Percentiles rank a stretch among this genome's conserved stretches.
These are phyloP conservation scores for Megaceryle maxima DNA, from an alignment of 2,113 vertebrate species.

Conservation along the genomic window DNA sequence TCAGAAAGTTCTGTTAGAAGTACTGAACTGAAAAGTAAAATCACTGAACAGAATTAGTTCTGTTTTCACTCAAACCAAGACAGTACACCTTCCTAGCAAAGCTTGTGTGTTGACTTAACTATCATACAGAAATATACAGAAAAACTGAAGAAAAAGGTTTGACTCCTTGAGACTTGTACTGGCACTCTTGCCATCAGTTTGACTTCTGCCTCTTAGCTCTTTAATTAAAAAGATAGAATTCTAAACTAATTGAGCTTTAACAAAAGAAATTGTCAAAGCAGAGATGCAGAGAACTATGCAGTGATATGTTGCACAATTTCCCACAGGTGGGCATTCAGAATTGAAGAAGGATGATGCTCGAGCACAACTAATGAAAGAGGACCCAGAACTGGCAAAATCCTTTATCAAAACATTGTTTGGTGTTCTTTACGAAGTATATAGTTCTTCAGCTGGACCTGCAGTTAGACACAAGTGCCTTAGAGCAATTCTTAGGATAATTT, in stretches of 20 bases:
- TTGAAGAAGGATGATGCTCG: slow-evolving; percentile 95
- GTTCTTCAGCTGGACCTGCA: slow-evolving; percentile 97
- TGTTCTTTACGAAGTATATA: slow-evolving; percentile 99
- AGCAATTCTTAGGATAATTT: slow-evolving; percentile 99
- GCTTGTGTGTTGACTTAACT: not conserved
- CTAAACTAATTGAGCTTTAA: not conserved
- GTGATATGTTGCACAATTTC: not conserved
- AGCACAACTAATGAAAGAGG: slow-evolving; percentile 98
- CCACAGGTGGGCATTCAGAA: slow-evolving; percentile 90
- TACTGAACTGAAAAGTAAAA: too few species aligned
- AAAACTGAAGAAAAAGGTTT: not conserved
- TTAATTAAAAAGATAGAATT: not conserved
- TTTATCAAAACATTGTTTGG: slow-evolving; percentile 99
- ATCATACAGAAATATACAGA: fast-evolving
- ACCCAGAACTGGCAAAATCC: slow-evolving; percentile 96
- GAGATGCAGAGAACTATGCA: not conserved
- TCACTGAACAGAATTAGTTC: too few species aligned
- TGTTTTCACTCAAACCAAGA: too few species aligned
- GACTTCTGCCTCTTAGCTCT: not conserved
- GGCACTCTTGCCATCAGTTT: not conserved
- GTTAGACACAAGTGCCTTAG: slow-evolving; percentile 99
- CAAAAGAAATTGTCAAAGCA: not conserved
- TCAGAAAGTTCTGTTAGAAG: too few species aligned
- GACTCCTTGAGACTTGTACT: not conserved
- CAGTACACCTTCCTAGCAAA: not conserved